These are phyloP conservation scores for Agelastica alni DNA, from an alignment of 2,888 invertebrate species.

Conservation along the genomic window DNA sequence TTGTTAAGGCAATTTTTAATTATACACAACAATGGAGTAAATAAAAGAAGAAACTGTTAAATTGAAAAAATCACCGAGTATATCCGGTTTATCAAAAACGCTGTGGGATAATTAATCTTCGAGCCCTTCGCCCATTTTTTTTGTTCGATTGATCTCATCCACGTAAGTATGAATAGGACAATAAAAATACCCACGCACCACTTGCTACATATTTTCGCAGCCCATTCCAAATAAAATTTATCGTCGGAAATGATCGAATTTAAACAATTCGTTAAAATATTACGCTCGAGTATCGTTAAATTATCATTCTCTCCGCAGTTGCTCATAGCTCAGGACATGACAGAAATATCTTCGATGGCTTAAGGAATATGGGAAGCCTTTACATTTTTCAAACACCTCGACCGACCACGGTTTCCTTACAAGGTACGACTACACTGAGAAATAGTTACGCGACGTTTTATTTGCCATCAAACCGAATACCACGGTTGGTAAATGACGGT, in stretches of 20 bases:
- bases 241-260: slow-evolving; percentile 25
- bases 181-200: slow-evolving; percentile 21
- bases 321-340: slow-evolving; percentile 27
- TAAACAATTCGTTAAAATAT: slow-evolving; percentile 30
- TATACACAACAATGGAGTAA: no score
- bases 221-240: slow-evolving; percentile 27
- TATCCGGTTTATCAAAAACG: no score
- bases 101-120: slow-evolving; percentile 1
- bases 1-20: no score
- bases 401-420: slow-evolving; percentile 27
- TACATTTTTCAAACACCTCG: slow-evolving; percentile 43
- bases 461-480: no score
- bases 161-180: slow-evolving; percentile 21
- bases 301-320: slow-evolving; percentile 33
- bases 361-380: slow-evolving; percentile 26
- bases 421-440: slow-evolving; percentile 24
- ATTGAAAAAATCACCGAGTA: no score
- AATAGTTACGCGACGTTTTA: no score
- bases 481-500: no score
- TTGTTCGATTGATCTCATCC: slow-evolving; percentile 13
- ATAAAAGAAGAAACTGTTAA: no score
- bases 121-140: no score
- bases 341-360: slow-evolving; percentile 28
- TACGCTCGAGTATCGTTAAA: slow-evolving; percentile 31
- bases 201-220: slow-evolving; percentile 20